phyloP scores from a whole-genome alignment of 2,113 vertebrate species.

The Tiliqua scincoides region DNA sequence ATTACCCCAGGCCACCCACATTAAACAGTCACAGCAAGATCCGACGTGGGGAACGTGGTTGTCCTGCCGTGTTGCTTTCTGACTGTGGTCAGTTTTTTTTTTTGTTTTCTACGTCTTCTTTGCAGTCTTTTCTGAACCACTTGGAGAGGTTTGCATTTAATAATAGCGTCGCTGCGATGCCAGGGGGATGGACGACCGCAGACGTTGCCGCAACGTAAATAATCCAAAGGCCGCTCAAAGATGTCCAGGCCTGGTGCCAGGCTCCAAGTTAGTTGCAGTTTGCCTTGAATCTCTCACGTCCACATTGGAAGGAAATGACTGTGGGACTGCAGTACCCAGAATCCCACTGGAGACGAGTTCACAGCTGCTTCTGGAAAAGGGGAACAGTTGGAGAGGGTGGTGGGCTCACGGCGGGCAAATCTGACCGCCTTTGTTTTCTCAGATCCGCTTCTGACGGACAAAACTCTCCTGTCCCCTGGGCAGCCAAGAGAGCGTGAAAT shows the following conservation, averaged over 20 bases:
- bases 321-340: slow-evolving; percentile 3
- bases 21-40: neutral
- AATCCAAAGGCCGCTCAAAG: neutral
- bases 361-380: neutral
- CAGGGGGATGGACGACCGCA: neutral
- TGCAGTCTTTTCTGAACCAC: neutral
- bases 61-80: neutral
- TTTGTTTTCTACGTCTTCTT: neutral
- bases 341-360: slow-evolving; percentile 2
- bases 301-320: neutral
- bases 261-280: neutral
- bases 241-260: neutral
- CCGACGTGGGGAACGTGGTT: neutral
- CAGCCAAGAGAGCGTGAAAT: neutral
- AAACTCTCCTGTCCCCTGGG: neutral
- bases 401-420: slow-evolving; percentile 9
- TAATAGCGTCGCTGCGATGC: neutral
- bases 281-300: neutral
- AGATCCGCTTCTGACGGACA: neutral
- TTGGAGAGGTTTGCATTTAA: neutral
- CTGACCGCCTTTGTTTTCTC: slow-evolving; percentile 31
- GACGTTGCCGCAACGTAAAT: neutral
- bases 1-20: neutral
- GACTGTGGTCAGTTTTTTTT: neutral
- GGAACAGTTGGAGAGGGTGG: neutral